phyloP scores from a whole-genome alignment of 1,140 invertebrate genomes.

The Elymnias hypermnestra region DNA sequence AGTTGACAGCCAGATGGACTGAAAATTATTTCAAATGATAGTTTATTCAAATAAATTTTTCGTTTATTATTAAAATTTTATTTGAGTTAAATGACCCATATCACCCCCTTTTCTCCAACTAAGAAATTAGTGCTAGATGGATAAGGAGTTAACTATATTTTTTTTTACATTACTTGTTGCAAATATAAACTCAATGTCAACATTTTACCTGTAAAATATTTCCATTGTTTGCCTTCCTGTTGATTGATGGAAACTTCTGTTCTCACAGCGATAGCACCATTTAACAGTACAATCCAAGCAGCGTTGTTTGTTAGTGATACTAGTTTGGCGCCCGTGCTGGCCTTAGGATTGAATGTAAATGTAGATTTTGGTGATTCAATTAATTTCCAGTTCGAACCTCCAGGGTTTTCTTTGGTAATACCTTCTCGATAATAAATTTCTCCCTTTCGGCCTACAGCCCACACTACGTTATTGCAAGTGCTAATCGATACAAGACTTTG shows the following conservation, averaged over 20 bases:
- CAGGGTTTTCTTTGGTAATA: constrained; percentile 79
- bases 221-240: constrained; percentile 58
- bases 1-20: too few relatives aligned
- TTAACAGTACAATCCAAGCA: constrained; percentile 59
- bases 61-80: too few relatives aligned
- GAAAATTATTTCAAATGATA: too few relatives aligned
- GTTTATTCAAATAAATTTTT: too few relatives aligned
- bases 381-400: constrained; percentile 59
- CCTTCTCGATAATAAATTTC: constrained; percentile 87
- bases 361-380: constrained; percentile 56
- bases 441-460: constrained; percentile 91
- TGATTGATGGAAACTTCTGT: constrained; percentile 45
- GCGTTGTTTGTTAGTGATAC: constrained; percentile 45
- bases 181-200: too few relatives aligned
- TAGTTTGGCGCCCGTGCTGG: constrained; percentile 40
- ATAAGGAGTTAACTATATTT: too few relatives aligned
- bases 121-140: too few relatives aligned
- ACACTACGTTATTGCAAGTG: constrained; percentile 82
- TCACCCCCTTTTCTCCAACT: too few relatives aligned
- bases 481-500: constrained; percentile 86
- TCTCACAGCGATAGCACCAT: constrained; percentile 56
- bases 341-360: constrained; percentile 41
- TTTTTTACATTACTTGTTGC: too few relatives aligned
- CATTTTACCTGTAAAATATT: constrained; percentile 56
- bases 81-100: too few relatives aligned